phyloP scores from a whole-genome alignment of 1,140 invertebrate genomes.

The Eurytemora carolleeae region DNA sequence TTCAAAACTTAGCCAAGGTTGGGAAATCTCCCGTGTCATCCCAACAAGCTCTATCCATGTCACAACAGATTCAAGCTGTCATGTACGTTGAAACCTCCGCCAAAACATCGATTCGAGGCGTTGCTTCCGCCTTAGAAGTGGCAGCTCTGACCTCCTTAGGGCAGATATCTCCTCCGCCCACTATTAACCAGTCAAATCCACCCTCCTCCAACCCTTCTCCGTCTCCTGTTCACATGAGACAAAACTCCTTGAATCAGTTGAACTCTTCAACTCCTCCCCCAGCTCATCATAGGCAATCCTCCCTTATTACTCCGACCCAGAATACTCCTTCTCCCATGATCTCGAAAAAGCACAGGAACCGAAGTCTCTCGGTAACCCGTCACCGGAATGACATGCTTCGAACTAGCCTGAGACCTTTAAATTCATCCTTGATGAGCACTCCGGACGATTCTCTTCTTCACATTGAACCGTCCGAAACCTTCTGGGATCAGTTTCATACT shows the following conservation, averaged over 20 bases:
- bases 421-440: no score
- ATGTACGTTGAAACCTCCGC: conserved; percentile 3
- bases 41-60: not conserved
- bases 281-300: not conserved
- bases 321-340: not conserved
- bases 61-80: conserved; percentile 2
- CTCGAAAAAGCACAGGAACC: not conserved
- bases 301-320: not conserved
- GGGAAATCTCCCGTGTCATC: not conserved
- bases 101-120: not conserved
- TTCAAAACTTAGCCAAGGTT: not conserved
- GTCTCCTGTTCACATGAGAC: not conserved
- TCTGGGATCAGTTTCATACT: not conserved
- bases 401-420: no score
- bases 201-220: not conserved
- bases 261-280: not conserved
- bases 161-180: not conserved
- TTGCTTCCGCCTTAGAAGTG: not conserved
- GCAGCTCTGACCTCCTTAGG: not conserved
- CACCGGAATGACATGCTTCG: no score
- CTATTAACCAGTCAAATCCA: not conserved
- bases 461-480: not conserved
- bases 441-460: not conserved
- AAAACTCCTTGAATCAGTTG: not conserved
- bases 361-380: not conserved